These are phyloP conservation scores for Beris chalybata DNA, from an alignment of 2,888 invertebrate species.

Conservation along the genomic window DNA sequence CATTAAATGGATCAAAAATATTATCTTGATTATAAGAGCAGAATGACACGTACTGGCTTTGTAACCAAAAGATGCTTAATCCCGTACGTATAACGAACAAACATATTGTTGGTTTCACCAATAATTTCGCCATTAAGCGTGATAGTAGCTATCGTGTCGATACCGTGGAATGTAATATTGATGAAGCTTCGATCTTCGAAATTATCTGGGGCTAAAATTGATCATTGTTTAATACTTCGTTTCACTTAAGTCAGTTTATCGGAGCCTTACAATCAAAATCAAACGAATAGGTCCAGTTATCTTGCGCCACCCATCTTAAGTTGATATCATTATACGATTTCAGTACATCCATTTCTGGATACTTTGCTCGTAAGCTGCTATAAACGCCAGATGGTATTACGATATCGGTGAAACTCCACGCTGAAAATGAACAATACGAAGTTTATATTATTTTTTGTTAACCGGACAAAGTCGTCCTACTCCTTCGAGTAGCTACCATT, in stretches of 20 bases:
- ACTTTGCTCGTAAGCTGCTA: slow-evolving; percentile 42
- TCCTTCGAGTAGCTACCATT: no score
- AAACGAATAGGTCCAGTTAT: slow-evolving; percentile 76
- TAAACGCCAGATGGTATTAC: slow-evolving; percentile 52
- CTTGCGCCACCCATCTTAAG: slow-evolving; percentile 80
- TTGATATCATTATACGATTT: slow-evolving; percentile 73
- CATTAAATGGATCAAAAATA: background rate
- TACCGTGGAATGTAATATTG: slow-evolving; percentile 74
- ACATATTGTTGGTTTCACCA: slow-evolving; percentile 80
- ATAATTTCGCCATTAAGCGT: slow-evolving; percentile 69
- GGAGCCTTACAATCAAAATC: slow-evolving; percentile 65
- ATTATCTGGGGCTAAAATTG: slow-evolving; percentile 52
- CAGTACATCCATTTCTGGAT: slow-evolving; percentile 51
- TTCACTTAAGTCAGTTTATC: background rate
- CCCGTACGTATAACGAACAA: slow-evolving; percentile 73
- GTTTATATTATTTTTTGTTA: no score
- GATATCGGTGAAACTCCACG: slow-evolving; percentile 41
- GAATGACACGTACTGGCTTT: background rate
- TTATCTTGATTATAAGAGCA: background rate
- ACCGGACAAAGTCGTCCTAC: no score
- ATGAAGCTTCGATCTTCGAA: slow-evolving; percentile 46
- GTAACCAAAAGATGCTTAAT: slow-evolving; percentile 60
- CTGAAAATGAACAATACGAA: slow-evolving; percentile 41
- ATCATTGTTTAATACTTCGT: background rate
- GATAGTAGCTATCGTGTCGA: slow-evolving; percentile 83